Evolutionary conservation across 2,113 vertebrate genomes (phyloP), one percentile per base, ranked within the genome.

Genomic region (Opisthocomus hoazin): DNA sequence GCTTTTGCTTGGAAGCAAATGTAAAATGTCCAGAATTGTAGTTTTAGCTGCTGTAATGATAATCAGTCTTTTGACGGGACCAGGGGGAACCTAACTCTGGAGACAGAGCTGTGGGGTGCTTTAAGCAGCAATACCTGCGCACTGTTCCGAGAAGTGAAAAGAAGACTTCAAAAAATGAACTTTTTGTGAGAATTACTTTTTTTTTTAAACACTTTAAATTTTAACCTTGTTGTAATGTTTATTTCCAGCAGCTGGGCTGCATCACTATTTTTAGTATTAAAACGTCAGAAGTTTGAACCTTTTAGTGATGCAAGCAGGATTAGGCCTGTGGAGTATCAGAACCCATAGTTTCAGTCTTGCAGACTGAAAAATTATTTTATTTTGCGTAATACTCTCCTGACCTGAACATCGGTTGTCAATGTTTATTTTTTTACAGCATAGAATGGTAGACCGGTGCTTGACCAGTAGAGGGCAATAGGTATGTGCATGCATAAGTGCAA

Each of bases 391-490:
- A 9, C 43, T 83, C 10, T 75, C 1, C 11, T 27, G 70, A 91
- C 56, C 16, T 34, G 54, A 78, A 16, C 15, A 21, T 46, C 4
- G 4, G 30, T 66, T 75, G 20, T 36, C 1, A 0, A 3, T 11
- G 19, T 68, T 29, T 29, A 0, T 34, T 34, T 78, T 48, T 43
- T 88, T 36, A 13, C 23, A 46, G 3, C 7, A 3, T 54, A 2
- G 30, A 39, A 4, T 39, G 51, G 32, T 32, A 85, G 48, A 29
- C 10, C 13, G 15, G 12, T 5, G 8, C 75, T 58, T 75, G 56
- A 46, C 88, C 96, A 95, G 79, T 26, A 97, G 96, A 89, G 96
- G 96, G 94, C 96, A 90, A 27, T 84, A 73, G 63, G 23, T 39
- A 26, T 32, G 37, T 86, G 71, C 6, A 4, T 24, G 50, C 32